phyloP scores from a whole-genome alignment of 2,888 invertebrate genomes.

The Drosophila austrosaltans region DNA sequence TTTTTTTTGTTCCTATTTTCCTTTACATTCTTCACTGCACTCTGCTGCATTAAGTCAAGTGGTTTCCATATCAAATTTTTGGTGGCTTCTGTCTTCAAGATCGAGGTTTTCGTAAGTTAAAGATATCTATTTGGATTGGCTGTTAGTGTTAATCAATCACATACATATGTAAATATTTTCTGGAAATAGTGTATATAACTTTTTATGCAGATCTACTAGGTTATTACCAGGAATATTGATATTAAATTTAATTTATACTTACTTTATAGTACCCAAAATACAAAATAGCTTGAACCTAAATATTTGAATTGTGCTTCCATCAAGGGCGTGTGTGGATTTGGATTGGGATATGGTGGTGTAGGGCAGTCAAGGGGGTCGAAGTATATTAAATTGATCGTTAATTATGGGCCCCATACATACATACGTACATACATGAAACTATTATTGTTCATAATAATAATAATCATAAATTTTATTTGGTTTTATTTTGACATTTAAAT shows the following conservation, averaged over 20 bases:
- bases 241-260: neutral
- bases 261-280: neutral
- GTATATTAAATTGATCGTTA: neutral
- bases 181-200: too few relatives aligned
- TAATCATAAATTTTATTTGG: conserved; percentile 73
- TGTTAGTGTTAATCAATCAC: too few relatives aligned
- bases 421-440: conserved; percentile 50
- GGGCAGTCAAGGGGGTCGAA: conserved; percentile 21
- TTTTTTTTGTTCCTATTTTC: too few relatives aligned
- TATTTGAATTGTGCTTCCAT: conserved; percentile 74
- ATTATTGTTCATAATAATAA: conserved; percentile 56
- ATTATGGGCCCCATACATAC: conserved; percentile 11
- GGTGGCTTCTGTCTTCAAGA: too few relatives aligned
- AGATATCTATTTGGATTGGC: neutral
- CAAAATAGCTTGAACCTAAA: conserved; percentile 48
- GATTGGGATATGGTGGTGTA: conserved; percentile 19
- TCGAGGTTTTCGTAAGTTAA: too few relatives aligned
- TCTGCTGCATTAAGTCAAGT: too few relatives aligned
- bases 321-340: neutral
- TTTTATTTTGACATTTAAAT: conserved; percentile 74
- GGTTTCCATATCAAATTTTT: too few relatives aligned
- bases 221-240: too few relatives aligned
- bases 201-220: too few relatives aligned
- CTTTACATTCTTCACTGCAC: too few relatives aligned
- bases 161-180: too few relatives aligned